Evolutionary conservation across 2,888 invertebrate genomes (phyloP), one percentile per base, ranked within the genome.

Genomic region (Drosophila paranaensis): DNA sequence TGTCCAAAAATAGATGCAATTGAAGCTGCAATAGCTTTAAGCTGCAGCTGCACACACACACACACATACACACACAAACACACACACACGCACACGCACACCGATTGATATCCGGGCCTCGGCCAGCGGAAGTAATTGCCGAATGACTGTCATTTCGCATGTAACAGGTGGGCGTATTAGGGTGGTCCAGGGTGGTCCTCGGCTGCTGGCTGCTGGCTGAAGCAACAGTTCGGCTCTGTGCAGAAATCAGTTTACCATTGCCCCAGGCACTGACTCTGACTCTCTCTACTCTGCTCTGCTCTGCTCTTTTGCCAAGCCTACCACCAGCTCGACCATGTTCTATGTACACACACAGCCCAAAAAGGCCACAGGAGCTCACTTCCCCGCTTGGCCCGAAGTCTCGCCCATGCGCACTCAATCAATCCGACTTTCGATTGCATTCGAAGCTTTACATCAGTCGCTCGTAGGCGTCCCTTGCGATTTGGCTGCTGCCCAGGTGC

Each of bases 161-260:
- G 69, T 76, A 77, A 77, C 76, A 77, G 76, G 76, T 77, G 77
- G 73, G 69, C 46, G 63, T 37, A 35, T 60, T 25, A 14, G 39
- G 45, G 33, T 55, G 55, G 33, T 46, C 35, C n/a, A 35, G 48
- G 37, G 30, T 62, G n/a, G 48, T 14, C 37, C 20, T 20, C 54
- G 40, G 48, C 39, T 62, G 48, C 20, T 20, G 20, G 20, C 20
- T 62, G 48, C 62, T 27, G 33, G 51, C 30, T 16, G 71, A 77
- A 77, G 76, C 76, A 77, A 77, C 78, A 77, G 77, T 77, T 77
- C 76, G 74, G 37, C 48, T 60, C n/a, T 55, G 20, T 39, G 13
- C 33, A 0, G 35, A 11, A 56, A 27, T 43, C 13, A 46, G 63
- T 43, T 43, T 54, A 33, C n/a, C 45, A 42, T 42, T 51, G 62